Evolutionary conservation across 1,140 invertebrate species (phyloP).

Genomic region (Saccostrea glomerata): DNA sequence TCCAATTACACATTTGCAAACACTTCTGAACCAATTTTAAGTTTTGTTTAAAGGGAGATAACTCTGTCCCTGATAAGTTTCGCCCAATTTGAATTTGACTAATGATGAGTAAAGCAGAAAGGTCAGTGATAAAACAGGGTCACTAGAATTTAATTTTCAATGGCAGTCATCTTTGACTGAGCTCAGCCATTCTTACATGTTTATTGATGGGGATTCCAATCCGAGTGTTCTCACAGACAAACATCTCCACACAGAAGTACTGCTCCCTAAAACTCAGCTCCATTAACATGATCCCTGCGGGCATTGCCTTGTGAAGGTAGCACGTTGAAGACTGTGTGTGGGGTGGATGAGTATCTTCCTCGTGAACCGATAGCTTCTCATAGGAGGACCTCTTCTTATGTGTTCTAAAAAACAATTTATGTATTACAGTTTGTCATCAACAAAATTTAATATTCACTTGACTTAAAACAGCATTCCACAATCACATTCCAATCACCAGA

Average conservation of each 20-base stretch:
- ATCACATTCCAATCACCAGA: too few relatives aligned
- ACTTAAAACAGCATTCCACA: background rate
- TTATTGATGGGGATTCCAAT: constrained; percentile 73
- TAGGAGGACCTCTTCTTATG: background rate
- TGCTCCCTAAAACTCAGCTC: constrained; percentile 86
- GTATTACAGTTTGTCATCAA: background rate
- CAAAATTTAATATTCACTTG: background rate
- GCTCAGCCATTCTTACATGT: constrained; percentile 66
- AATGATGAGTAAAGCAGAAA: too few relatives aligned
- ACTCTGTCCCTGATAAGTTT: too few relatives aligned
- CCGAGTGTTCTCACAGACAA: constrained; percentile 85
- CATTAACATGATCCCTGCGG: constrained; percentile 83
- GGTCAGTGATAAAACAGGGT: too few relatives aligned
- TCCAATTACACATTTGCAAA: too few relatives aligned
- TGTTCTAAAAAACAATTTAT: background rate
- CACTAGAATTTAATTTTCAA: background rate
- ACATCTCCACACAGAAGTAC: constrained; percentile 87
- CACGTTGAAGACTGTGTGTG: constrained; percentile 41
- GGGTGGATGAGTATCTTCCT: background rate
- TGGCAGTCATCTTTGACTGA: background rate
- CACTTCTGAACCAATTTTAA: too few relatives aligned
- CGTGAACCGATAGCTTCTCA: background rate
- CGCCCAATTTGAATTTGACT: too few relatives aligned
- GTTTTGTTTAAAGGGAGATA: too few relatives aligned
- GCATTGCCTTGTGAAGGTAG: constrained; percentile 85